Conservation (phyloP, 1,140 invertebrate genomes). For the Muscidifurax raptorellus region DNA sequence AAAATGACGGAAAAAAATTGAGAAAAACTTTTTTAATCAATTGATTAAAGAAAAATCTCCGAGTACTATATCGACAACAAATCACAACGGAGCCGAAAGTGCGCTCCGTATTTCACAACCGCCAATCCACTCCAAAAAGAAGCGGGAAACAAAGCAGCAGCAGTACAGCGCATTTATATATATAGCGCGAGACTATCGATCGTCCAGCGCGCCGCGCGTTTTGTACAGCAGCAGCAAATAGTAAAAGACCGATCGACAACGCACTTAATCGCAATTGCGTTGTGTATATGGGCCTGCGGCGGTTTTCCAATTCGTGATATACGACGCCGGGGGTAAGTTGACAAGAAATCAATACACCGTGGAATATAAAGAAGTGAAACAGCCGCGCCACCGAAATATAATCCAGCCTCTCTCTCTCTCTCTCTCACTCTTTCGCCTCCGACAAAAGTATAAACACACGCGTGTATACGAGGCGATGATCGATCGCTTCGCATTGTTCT, state of each 20-base stretch:
- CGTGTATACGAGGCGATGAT: constrained; percentile 32
- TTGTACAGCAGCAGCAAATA: constrained; percentile 20
- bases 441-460: constrained; percentile 36
- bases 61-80: background rate
- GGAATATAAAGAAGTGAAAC: constrained; percentile 33
- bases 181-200: background rate
- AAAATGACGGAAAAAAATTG: no score
- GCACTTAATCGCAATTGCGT: constrained; percentile 51
- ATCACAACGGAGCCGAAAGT: background rate
- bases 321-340: constrained; percentile 36
- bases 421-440: background rate
- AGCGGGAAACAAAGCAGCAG: background rate
- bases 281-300: background rate
- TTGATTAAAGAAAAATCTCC: background rate
- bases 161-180: background rate
- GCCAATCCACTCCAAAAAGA: background rate
- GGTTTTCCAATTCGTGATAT: constrained; percentile 49
- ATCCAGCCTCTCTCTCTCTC: constrained; percentile 7
- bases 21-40: background rate
- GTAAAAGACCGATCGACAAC: constrained; percentile 32
- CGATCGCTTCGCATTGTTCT: constrained; percentile 40
- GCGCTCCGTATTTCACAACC: background rate
- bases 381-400: constrained; percentile 27
- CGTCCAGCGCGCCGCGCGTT: background rate
- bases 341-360: constrained; percentile 49